These are phyloP conservation scores for Zaprionus tsacasi DNA, from an alignment of 1,140 invertebrate species.

Conservation along the genomic window DNA sequence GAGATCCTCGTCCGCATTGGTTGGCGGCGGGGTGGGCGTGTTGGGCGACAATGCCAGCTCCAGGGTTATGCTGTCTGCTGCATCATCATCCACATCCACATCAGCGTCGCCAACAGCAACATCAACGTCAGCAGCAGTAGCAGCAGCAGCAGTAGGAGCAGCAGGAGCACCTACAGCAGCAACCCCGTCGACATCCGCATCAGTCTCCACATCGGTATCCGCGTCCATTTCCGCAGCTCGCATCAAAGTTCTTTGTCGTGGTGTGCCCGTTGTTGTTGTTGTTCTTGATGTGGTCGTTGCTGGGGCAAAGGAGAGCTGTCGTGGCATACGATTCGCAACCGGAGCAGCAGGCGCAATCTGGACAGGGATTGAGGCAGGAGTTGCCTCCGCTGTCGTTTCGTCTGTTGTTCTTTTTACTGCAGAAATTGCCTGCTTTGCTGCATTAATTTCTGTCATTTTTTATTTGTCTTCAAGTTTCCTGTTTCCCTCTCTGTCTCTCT, in stretches of 20 bases:
- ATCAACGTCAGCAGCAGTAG: conserved; percentile 48
- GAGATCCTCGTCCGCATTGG: conserved; percentile 61
- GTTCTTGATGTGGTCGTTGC: conserved; percentile 24
- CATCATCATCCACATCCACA: conserved; percentile 64
- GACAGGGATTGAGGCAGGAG: neutral
- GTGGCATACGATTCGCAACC: neutral
- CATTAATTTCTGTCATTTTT: conserved; percentile 63
- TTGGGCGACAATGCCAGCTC: conserved; percentile 67
- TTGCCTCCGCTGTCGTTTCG: conserved; percentile 10
- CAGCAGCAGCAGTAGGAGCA: conserved; percentile 21
- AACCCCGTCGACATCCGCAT: conserved; percentile 47
- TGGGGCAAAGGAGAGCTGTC: neutral
- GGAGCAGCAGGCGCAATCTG: neutral
- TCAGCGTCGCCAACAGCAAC: conserved; percentile 38
- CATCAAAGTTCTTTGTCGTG: conserved; percentile 64
- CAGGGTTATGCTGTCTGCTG: conserved; percentile 70
- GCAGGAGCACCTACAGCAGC: neutral
- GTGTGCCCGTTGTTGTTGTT: conserved; percentile 34
- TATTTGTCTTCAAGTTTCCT: conserved; percentile 30
- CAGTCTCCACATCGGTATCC: conserved; percentile 61
- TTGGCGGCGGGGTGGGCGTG: conserved; percentile 70
- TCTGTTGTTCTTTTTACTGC: conserved; percentile 46
- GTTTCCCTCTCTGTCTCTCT: neutral
- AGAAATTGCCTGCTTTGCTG: conserved; percentile 40
- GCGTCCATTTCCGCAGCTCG: conserved; percentile 69